Evolutionary conservation across 2,113 vertebrate genomes (phyloP).

Genomic region (Apaloderma vittatum): DNA sequence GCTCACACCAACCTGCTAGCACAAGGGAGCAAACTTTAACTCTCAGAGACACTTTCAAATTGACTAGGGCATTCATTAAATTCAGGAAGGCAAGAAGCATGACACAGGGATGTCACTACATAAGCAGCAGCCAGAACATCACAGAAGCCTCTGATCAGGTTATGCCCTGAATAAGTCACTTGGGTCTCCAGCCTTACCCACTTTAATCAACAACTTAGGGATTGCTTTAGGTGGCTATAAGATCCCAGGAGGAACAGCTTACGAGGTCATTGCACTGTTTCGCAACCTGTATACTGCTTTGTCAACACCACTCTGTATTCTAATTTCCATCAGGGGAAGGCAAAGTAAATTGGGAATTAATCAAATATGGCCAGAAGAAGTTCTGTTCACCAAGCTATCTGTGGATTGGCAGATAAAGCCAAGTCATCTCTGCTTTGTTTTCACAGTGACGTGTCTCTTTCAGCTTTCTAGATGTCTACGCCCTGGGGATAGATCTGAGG

Average conservation of each 20-base stretch:
- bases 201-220: neutral
- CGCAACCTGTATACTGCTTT: neutral
- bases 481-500: neutral
- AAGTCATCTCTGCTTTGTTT: slow-evolving; percentile 21
- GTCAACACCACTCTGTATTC: neutral
- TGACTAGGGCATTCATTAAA: neutral
- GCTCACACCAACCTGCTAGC: neutral
- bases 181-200: neutral
- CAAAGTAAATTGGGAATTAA: neutral
- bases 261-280: neutral
- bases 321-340: neutral
- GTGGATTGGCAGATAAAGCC: neutral
- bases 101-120: neutral
- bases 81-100: neutral
- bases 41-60: neutral
- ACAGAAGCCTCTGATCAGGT: neutral
- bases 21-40: neutral
- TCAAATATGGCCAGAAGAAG: neutral
- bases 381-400: neutral
- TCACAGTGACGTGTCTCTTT: neutral
- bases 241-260: neutral
- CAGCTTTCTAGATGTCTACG: neutral
- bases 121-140: neutral
- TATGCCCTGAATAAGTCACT: neutral
- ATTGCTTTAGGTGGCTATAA: neutral